Conservation (phyloP, 2,797 vertebrate genomes). For the Semaprochilodus insignis region DNA sequence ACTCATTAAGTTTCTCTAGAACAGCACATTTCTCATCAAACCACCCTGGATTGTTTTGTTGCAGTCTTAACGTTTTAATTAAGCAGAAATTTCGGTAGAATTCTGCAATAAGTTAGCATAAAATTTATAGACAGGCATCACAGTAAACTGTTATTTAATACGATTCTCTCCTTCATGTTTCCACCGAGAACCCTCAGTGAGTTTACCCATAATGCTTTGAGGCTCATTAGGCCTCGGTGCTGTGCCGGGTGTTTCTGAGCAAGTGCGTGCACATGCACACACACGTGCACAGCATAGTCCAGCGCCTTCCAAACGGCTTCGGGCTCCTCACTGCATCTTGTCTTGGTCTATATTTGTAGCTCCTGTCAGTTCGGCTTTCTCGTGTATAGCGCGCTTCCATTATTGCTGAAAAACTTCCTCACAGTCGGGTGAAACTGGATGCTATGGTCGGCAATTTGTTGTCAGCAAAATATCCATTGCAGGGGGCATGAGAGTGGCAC, state of each 20-base stretch:
- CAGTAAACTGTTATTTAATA: not conserved
- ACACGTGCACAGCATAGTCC: not conserved
- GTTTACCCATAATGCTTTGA: slow-evolving; percentile 1
- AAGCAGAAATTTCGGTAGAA: no score
- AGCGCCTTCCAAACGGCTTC: not conserved
- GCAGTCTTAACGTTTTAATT: no score
- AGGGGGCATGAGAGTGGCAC: not conserved
- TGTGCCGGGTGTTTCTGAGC: slow-evolving; percentile 1
- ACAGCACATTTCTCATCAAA: no score
- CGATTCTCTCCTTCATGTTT: not conserved
- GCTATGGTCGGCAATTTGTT: not conserved
- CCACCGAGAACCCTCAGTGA: not conserved
- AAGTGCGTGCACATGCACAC: not conserved
- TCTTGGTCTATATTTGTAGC: slow-evolving; percentile 13
- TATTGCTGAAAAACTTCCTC: not conserved
- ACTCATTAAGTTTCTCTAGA: no score
- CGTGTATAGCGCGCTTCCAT: no score
- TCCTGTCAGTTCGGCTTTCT: not conserved
- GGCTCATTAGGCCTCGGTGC: slow-evolving; percentile 4
- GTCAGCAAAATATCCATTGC: not conserved
- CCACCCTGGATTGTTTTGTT: no score
- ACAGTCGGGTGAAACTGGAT: not conserved
- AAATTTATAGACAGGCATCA: not conserved
- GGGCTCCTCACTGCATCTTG: slow-evolving; percentile 4
- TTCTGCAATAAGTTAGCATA: not conserved